phyloP scores from a whole-genome alignment of 2,797 vertebrate genomes.

The Gobionotothen gibberifrons region DNA sequence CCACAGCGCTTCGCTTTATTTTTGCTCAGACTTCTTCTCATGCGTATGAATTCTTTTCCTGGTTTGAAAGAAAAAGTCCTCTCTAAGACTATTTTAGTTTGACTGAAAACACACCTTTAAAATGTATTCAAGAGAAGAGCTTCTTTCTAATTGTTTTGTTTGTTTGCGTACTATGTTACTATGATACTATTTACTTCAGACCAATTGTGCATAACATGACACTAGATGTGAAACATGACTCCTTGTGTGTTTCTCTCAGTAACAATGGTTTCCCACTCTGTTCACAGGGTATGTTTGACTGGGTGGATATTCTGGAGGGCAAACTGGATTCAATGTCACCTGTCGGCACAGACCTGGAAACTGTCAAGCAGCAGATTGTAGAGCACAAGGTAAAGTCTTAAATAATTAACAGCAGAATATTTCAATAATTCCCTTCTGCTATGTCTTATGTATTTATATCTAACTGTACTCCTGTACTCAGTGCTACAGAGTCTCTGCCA shows the following conservation, averaged over 20 bases:
- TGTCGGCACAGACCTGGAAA: slow-evolving; percentile 96
- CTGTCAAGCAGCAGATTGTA: slow-evolving; percentile 97
- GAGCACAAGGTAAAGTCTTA: slow-evolving; percentile 92
- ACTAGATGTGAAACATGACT: slow-evolving; percentile 60
- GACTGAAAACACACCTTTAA: not conserved
- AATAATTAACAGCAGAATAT: not conserved
- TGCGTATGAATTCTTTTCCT: slow-evolving; percentile 16
- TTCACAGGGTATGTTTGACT: slow-evolving; percentile 95
- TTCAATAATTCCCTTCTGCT: no score
- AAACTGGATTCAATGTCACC: slow-evolving; percentile 96
- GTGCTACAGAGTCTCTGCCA: slow-evolving; percentile 22
- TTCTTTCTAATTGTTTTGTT: slow-evolving; percentile 17
- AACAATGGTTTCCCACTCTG: slow-evolving; percentile 57
- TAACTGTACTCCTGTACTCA: slow-evolving; percentile 1
- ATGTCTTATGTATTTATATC: not conserved
- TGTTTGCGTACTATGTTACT: slow-evolving; percentile 18
- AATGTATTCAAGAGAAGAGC: slow-evolving; percentile 6
- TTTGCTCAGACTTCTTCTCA: slow-evolving; percentile 30
- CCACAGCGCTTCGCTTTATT: slow-evolving; percentile 35
- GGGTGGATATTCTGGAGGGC: slow-evolving; percentile 95
- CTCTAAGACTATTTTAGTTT: slow-evolving; percentile 17
- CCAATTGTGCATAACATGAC: slow-evolving; percentile 20
- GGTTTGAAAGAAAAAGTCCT: not conserved
- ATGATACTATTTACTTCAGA: slow-evolving; percentile 4
- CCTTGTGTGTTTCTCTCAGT: slow-evolving; percentile 48